These are phyloP conservation scores for Anoplopoma fimbria DNA, from an alignment of 2,113 vertebrate genomes.

Conservation along the genomic window DNA sequence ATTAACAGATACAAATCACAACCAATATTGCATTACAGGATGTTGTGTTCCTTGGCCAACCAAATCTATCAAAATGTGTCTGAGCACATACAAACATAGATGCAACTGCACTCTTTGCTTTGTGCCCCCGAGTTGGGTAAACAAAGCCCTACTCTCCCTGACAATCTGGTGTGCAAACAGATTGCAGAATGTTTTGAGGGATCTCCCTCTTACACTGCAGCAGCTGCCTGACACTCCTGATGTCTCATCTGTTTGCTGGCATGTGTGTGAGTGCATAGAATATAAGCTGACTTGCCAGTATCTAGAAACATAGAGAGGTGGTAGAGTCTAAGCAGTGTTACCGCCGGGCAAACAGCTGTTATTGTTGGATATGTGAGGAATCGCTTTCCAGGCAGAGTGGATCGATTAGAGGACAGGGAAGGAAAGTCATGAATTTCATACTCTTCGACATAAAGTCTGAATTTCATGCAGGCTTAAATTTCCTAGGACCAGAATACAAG, in stretches of 20 bases:
- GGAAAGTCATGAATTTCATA: background rate
- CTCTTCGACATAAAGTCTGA: background rate
- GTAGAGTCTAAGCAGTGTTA: conserved; percentile 35
- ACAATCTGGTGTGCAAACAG: conserved; percentile 28
- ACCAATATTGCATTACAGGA: background rate
- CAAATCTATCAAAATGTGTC: background rate
- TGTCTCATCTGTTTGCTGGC: conserved; percentile 47
- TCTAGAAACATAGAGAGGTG: conserved; percentile 43
- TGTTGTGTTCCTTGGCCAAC: background rate
- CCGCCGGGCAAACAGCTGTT: conserved; percentile 52
- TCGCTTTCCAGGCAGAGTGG: background rate
- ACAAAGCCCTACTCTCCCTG: background rate
- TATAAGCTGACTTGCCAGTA: conserved; percentile 39
- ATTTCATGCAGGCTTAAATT: background rate
- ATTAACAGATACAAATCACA: background rate
- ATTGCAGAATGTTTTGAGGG: conserved; percentile 28
- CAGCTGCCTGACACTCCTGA: conserved; percentile 7
- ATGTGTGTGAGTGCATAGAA: conserved; percentile 16
- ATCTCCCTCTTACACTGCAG: conserved; percentile 16
- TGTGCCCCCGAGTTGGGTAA: background rate
- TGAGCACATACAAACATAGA: background rate
- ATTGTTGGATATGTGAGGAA: conserved; percentile 23
- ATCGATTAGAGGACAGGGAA: background rate
- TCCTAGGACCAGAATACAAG: background rate
- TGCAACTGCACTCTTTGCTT: background rate